A percentile compares a stretch with the other conserved stretches of the same genome.
Evolutionary conservation across 2,797 vertebrate genomes (phyloP).

Genomic region (Acropternis orthonyx): DNA sequence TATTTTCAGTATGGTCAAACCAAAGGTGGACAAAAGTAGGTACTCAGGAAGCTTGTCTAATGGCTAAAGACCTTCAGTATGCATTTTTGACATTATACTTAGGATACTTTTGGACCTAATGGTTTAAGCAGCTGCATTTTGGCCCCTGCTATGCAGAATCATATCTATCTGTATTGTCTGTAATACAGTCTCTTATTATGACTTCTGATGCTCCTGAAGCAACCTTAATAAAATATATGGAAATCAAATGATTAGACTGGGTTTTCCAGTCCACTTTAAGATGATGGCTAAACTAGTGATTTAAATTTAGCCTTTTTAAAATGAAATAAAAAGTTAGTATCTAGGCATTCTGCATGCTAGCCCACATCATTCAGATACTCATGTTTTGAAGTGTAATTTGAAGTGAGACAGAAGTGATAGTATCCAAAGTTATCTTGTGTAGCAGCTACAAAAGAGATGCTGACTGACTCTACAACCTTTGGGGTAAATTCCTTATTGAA

Average conservation of each 20-base stretch:
- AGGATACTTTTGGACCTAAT: background rate
- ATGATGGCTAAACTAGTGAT: background rate
- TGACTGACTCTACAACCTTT: background rate
- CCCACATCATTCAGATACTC: background rate
- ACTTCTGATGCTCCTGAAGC: background rate
- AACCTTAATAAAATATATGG: background rate
- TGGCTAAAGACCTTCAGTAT: background rate
- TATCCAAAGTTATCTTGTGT: background rate
- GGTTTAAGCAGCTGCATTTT: background rate
- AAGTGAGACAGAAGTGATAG: background rate
- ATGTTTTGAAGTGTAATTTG: background rate
- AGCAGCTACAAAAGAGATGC: background rate
- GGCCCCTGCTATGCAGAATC: background rate
- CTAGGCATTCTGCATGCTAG: background rate
- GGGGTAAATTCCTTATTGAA: background rate
- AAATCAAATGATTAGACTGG: background rate
- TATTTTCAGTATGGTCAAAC: background rate
- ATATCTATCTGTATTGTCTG: accelerated
- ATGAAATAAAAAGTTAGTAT: background rate
- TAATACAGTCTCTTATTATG: background rate
- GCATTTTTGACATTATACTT: background rate
- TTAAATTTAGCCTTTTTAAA: background rate
- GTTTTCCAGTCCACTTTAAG: background rate
- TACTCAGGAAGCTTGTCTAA: background rate
- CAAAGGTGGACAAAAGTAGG: background rate